A percentile compares a stretch with the other conserved stretches of the same genome.
These are phyloP conservation scores for Peromyscus aztecus DNA, from an alignment of 2,797 vertebrate species.

Conservation along the genomic window DNA sequence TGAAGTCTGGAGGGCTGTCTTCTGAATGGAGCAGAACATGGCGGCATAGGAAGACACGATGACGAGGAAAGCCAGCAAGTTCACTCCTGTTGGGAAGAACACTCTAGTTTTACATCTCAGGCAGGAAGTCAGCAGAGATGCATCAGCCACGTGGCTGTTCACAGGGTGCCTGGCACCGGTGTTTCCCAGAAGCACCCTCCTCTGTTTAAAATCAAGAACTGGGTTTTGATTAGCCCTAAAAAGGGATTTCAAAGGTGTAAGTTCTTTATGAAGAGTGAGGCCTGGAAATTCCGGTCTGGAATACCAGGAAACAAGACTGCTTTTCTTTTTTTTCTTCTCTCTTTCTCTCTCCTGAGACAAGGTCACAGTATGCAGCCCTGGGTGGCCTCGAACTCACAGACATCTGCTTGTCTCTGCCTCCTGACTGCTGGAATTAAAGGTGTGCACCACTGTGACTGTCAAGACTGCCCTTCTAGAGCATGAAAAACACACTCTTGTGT, in stretches of 20 bases:
- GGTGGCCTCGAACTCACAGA: not conserved
- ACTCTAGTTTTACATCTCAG: slow-evolving; percentile 28
- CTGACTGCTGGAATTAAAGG: not conserved
- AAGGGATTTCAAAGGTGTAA: slow-evolving; percentile 25
- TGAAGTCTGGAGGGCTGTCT: slow-evolving; percentile 89
- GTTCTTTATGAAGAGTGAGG: slow-evolving; percentile 15
- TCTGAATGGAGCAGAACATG: slow-evolving; percentile 92
- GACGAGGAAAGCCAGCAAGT: slow-evolving; percentile 90
- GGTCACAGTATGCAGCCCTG: not conserved
- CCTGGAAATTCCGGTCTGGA: slow-evolving; percentile 42
- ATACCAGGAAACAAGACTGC: not conserved
- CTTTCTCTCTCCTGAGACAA: not conserved
- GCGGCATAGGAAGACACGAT: slow-evolving; percentile 89
- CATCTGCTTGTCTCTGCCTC: not conserved
- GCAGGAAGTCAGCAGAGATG: not conserved
- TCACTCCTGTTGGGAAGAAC: slow-evolving; percentile 88
- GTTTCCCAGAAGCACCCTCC: not conserved
- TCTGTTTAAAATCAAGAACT: not conserved
- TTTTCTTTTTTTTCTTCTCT: too few relatives aligned
- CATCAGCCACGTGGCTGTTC: not conserved
- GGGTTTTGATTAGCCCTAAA: not conserved
- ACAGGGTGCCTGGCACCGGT: not conserved
- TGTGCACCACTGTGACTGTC: not conserved
- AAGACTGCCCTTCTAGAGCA: slow-evolving; percentile 46
- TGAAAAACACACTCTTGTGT: not conserved